phyloP scores from a whole-genome alignment of 2,113 vertebrate species.

The Himantopus leucocephalus region DNA sequence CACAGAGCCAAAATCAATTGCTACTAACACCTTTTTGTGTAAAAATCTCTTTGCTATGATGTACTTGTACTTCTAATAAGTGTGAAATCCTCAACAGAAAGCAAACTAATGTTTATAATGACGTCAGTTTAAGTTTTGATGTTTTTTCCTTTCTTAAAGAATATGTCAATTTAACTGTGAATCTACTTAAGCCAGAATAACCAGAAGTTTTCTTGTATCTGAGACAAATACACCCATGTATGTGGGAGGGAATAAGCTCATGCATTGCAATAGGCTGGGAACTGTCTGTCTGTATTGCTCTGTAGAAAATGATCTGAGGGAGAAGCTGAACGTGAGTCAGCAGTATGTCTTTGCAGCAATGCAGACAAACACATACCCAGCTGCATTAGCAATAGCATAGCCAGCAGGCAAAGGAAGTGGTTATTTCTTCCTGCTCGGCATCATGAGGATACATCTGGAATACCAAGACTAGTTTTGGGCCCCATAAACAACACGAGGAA shows the following conservation, averaged over 20 bases:
- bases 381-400: background rate
- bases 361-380: background rate
- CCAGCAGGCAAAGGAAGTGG: background rate
- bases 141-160: background rate
- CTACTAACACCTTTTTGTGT: background rate
- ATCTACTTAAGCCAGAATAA: background rate
- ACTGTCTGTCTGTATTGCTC: background rate
- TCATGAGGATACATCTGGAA: background rate
- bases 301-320: background rate
- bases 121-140: background rate
- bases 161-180: background rate
- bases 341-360: constrained; percentile 12
- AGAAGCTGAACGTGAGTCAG: constrained; percentile 36
- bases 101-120: background rate
- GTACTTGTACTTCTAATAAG: background rate
- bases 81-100: background rate
- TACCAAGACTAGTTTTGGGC: background rate
- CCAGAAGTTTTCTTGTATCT: background rate
- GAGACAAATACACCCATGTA: background rate
- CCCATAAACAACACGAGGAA: background rate
- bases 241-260: background rate
- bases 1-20: background rate
- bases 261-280: background rate
- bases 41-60: background rate
- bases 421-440: background rate